Percentiles rank a stretch among this genome's conserved stretches.
Evolutionary conservation across 2,797 vertebrate species (phyloP).

Genomic region (Galagoides demidoff): DNA sequence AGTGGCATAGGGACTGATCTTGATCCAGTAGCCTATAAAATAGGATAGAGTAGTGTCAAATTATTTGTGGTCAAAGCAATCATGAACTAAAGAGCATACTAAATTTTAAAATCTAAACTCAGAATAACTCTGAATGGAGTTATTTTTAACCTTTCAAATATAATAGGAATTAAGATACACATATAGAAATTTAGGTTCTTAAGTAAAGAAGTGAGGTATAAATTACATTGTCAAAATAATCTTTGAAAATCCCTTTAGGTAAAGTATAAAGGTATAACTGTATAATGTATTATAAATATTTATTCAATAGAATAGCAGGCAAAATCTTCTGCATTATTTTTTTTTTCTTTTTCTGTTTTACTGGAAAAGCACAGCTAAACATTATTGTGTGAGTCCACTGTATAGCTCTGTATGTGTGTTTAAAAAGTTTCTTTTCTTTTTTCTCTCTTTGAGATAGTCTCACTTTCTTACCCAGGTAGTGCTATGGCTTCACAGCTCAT

Average conservation of each 20-base stretch:
- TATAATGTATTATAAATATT: background rate
- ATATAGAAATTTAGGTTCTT: slow-evolving; percentile 9
- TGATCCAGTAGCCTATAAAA: slow-evolving; percentile 89
- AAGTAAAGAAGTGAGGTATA: slow-evolving; percentile 41
- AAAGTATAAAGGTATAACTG: background rate
- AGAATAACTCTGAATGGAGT: background rate
- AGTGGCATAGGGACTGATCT: slow-evolving; percentile 91
- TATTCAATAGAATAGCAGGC: background rate
- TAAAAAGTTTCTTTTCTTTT: background rate
- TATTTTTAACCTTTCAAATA: slow-evolving; percentile 50
- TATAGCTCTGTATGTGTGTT: background rate
- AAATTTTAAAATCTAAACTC: slow-evolving; percentile 40
- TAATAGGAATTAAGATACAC: slow-evolving; percentile 42
- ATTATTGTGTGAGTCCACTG: background rate
- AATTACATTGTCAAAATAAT: slow-evolving; percentile 7
- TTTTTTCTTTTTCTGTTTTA: background rate
- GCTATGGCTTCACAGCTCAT: too few relatives aligned
- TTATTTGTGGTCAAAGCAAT: slow-evolving; percentile 47
- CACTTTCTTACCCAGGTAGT: too few relatives aligned
- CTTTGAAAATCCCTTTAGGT: background rate
- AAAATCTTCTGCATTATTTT: background rate
- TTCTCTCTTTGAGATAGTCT: too few relatives aligned
- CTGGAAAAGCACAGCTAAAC: background rate
- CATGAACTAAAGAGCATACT: background rate
- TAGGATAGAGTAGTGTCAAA: slow-evolving; percentile 10